Percentiles rank a stretch among this genome's conserved stretches.
Conservation (phyloP, 2,113 vertebrate species). For the Nycticorax nycticorax region DNA sequence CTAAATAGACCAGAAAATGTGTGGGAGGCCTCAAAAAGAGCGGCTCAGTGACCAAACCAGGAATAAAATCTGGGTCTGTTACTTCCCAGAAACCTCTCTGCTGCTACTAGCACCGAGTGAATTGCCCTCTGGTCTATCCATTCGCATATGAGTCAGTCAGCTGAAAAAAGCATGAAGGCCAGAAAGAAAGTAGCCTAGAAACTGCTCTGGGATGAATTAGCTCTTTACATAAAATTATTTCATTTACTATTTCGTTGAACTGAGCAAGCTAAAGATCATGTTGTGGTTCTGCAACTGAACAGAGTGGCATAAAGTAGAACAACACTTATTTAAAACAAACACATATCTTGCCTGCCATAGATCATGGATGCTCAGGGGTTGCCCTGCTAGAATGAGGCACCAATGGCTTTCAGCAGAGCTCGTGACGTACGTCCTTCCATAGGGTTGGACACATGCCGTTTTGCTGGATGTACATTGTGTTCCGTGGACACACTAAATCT, state of each 20-base stretch:
- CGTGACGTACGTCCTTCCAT: not conserved
- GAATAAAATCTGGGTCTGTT: not conserved
- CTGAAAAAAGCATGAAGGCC: not conserved
- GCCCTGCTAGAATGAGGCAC: not conserved
- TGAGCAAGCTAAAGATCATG: not conserved
- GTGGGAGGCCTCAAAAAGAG: not conserved
- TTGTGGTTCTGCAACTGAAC: not conserved
- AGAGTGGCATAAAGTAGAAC: not conserved
- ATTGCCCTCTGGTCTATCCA: not conserved
- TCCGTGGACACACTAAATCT: not conserved
- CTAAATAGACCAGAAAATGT: not conserved
- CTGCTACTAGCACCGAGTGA: not conserved
- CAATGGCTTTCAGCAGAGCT: not conserved
- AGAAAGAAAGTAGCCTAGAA: not conserved
- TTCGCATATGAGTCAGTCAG: not conserved
- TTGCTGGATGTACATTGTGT: slow-evolving; percentile 51
- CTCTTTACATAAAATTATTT: not conserved
- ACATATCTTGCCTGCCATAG: not conserved
- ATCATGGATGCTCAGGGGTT: not conserved
- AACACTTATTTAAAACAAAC: not conserved
- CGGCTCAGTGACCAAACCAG: not conserved
- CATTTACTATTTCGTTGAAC: not conserved
- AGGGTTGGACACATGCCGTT: not conserved
- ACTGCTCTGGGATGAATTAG: not conserved
- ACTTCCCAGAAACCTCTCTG: not conserved